Conservation (phyloP, 1,140 invertebrate species). For the Apocrypta bakeri region DNA sequence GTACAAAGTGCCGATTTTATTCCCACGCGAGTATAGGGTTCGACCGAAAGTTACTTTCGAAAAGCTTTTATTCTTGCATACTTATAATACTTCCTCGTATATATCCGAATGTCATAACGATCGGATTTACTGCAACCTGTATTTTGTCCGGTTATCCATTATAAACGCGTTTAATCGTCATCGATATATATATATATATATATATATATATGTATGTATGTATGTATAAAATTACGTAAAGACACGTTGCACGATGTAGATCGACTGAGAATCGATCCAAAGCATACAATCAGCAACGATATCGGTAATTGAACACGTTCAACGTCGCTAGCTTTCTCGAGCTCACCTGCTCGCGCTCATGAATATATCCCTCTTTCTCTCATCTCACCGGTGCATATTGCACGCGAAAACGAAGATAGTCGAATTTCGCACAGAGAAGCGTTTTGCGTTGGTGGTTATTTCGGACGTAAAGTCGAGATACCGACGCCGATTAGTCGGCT, state of each 20-base stretch:
- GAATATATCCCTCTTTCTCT: neutral
- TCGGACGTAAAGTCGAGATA: constrained; percentile 5
- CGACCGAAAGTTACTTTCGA: neutral
- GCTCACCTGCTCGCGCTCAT: neutral
- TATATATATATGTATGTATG: no score
- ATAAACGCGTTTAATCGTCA: no score
- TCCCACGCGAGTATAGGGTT: neutral
- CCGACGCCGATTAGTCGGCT: neutral
- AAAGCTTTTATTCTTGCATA: neutral
- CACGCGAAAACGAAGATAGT: neutral
- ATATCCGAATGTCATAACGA: no score
- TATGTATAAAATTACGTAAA: neutral
- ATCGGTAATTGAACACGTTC: constrained; percentile 9
- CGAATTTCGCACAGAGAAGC: neutral
- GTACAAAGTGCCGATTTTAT: neutral
- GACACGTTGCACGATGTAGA: neutral
- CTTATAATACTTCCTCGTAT: no score
- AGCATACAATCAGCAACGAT: neutral
- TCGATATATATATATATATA: no score
- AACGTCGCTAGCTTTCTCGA: neutral
- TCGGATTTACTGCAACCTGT: no score
- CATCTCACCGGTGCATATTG: no score
- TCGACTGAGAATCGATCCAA: neutral
- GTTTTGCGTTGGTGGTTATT: no score
- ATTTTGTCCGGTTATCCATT: no score